phyloP scores from a whole-genome alignment of 2,113 vertebrate genomes.

The Nesospiza acunhae region DNA sequence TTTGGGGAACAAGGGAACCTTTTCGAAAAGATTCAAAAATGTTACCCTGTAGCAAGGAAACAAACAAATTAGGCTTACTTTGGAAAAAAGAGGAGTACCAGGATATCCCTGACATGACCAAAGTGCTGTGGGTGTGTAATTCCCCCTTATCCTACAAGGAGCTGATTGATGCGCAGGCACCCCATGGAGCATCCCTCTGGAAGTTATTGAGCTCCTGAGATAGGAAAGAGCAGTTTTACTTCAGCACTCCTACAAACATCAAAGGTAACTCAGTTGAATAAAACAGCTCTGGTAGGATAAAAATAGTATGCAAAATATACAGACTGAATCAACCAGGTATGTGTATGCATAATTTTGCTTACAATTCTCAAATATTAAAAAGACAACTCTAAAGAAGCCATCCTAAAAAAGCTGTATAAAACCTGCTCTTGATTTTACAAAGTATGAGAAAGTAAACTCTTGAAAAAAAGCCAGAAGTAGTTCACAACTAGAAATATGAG shows the following conservation, averaged over 20 bases:
- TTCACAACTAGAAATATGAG: not conserved
- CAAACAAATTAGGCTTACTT: not conserved
- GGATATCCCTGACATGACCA: not conserved
- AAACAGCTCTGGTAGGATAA: not conserved
- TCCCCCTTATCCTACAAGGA: not conserved
- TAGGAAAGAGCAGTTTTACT: not conserved
- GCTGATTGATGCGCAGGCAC: not conserved
- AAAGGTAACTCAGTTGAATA: not conserved
- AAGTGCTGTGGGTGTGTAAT: fast-evolving
- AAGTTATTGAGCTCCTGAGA: not conserved
- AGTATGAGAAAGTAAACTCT: not conserved
- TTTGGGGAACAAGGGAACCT: not conserved
- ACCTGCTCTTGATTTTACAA: not conserved
- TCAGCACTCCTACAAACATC: not conserved
- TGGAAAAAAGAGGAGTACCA: not conserved
- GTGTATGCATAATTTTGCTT: not conserved
- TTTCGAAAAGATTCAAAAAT: not conserved
- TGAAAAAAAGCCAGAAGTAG: not conserved
- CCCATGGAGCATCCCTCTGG: not conserved
- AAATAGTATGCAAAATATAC: not conserved
- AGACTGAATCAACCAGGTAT: not conserved
- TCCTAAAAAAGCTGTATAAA: not conserved
- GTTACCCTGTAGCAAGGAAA: not conserved
- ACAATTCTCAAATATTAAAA: not conserved
- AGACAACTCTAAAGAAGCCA: not conserved